These are phyloP conservation scores for Melanargia galathea DNA, from an alignment of 2,888 invertebrate genomes.

Conservation along the genomic window DNA sequence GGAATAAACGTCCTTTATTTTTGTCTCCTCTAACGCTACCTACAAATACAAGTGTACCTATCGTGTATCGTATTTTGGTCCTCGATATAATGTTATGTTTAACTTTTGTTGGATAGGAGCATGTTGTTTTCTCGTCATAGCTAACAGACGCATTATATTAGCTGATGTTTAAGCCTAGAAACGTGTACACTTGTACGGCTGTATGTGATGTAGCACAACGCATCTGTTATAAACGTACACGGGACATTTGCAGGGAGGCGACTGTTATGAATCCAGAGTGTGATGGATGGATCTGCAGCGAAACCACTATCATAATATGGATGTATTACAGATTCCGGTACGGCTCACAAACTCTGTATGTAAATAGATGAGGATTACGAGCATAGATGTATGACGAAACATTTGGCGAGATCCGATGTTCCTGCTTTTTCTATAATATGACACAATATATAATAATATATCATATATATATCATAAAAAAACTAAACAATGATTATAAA, in stretches of 20 bases:
- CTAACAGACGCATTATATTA: background rate
- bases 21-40: no score
- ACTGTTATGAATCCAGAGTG: slow-evolving; percentile 71
- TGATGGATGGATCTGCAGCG: slow-evolving; percentile 70
- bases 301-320: slow-evolving; percentile 44
- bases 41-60: no score
- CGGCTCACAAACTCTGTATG: slow-evolving; percentile 31
- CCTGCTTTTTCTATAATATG: background rate
- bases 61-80: no score
- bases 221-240: slow-evolving; percentile 62
- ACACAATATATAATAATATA: background rate
- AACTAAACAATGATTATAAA: no score
- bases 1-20: background rate
- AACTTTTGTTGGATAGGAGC: background rate
- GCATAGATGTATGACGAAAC: slow-evolving; percentile 26
- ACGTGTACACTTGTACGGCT: slow-evolving; percentile 23
- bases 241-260: slow-evolving; percentile 64
- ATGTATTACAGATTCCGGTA: slow-evolving; percentile 45
- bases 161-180: slow-evolving; percentile 11
- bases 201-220: slow-evolving; percentile 49
- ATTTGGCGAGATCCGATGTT: background rate
- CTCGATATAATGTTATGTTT: background rate
- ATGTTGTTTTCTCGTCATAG: background rate
- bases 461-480: no score
- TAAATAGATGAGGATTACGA: slow-evolving; percentile 32